These are phyloP conservation scores for Syngnathus floridae DNA, from an alignment of 2,113 vertebrate species.

Conservation along the genomic window DNA sequence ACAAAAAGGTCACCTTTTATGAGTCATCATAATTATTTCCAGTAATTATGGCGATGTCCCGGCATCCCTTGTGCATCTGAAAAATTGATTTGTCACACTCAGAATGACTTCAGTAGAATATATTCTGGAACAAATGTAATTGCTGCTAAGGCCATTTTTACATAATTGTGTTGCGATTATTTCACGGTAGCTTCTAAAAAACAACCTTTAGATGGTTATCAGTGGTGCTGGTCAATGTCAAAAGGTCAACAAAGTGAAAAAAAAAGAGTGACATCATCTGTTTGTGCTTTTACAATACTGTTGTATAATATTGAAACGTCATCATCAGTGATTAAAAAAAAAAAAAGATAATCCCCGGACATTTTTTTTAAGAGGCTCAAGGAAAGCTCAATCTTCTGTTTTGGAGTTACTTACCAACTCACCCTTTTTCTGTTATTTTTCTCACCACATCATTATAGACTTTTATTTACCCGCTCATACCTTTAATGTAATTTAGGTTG, in stretches of 20 bases:
- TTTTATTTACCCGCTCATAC: neutral
- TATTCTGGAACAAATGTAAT: slow-evolving; percentile 30
- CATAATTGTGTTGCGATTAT: slow-evolving; percentile 1
- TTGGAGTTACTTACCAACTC: neutral
- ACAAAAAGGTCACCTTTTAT: slow-evolving; percentile 65
- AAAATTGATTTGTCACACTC: slow-evolving; percentile 59
- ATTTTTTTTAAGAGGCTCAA: neutral
- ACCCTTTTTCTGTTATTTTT: neutral
- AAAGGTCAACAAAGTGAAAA: neutral
- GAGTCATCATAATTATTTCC: slow-evolving; percentile 66
- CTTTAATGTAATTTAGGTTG: neutral
- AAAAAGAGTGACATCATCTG: neutral
- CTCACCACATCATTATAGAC: neutral
- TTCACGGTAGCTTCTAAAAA: neutral
- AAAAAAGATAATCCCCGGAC: neutral
- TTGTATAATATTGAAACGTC: neutral
- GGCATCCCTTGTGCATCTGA: slow-evolving; percentile 36
- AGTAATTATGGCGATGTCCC: slow-evolving; percentile 62
- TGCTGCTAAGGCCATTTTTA: slow-evolving; percentile 16
- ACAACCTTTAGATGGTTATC: neutral
- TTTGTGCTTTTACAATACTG: neutral
- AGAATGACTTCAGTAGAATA: slow-evolving; percentile 34
- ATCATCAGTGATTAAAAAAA: neutral
- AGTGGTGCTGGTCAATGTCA: neutral
- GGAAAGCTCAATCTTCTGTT: neutral